These are phyloP conservation scores for Parnassius glacialis DNA, from an alignment of 2,888 invertebrate species.

Conservation along the genomic window DNA sequence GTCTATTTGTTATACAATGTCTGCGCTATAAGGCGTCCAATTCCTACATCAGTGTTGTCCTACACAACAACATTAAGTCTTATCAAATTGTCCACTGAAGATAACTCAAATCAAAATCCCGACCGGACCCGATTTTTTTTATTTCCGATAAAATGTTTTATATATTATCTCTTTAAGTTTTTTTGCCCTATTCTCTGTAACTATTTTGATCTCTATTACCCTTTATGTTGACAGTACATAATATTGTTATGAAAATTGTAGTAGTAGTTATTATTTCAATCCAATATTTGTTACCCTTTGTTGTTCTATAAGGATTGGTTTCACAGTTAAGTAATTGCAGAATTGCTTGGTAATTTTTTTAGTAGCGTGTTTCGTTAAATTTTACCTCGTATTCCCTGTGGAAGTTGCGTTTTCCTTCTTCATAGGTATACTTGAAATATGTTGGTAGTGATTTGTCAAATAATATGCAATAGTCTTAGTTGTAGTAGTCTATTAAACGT, in stretches of 20 bases:
- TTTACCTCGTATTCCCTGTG: background rate
- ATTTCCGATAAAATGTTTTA: background rate
- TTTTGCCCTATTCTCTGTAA: slow-evolving; percentile 5
- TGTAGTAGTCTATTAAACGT: too few species aligned
- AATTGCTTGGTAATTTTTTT: slow-evolving; percentile 15
- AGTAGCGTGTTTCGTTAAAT: slow-evolving; percentile 1
- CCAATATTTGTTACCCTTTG: slow-evolving; percentile 14
- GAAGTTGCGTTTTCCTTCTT: background rate
- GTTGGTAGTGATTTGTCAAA: too few species aligned
- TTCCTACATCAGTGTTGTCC: background rate
- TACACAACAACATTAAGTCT: background rate
- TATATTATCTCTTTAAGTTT: background rate
- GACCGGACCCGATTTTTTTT: background rate
- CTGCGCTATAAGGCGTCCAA: background rate
- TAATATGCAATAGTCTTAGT: too few species aligned
- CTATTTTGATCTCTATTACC: slow-evolving; percentile 9
- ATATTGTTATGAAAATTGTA: slow-evolving; percentile 20
- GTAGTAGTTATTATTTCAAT: slow-evolving; percentile 14
- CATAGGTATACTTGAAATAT: background rate
- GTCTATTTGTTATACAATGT: too few species aligned
- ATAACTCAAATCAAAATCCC: slow-evolving; percentile 8
- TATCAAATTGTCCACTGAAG: background rate
- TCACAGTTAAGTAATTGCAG: slow-evolving; percentile 3
- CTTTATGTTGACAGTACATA: slow-evolving; percentile 25
- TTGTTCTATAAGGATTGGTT: slow-evolving; percentile 20